phyloP scores from a whole-genome alignment of 37 sponge, comb jelly and placozoan genomes.

The Mnemiopsis leidyi region DNA sequence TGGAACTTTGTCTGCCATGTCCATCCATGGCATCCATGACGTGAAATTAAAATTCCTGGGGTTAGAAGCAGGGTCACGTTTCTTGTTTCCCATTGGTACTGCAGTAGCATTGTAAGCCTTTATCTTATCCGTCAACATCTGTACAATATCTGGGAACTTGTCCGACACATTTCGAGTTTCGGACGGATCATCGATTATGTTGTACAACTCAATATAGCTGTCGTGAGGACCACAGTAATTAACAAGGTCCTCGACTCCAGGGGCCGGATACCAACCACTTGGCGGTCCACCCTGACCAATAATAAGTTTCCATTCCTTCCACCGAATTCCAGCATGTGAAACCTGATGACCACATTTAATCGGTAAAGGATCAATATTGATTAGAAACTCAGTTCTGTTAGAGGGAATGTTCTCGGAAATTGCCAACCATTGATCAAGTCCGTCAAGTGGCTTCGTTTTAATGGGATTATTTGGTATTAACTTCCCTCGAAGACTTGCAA shows the following conservation, averaged over 20 bases:
- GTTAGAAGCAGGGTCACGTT: slow-evolving; percentile 46
- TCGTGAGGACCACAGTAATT: neutral
- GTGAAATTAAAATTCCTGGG: neutral
- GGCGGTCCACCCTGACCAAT: slow-evolving; percentile 47
- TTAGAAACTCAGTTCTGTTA: slow-evolving; percentile 54
- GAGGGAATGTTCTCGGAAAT: neutral
- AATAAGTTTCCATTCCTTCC: slow-evolving; percentile 49
- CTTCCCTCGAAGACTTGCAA: slow-evolving; percentile 29
- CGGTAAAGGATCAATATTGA: slow-evolving; percentile 48
- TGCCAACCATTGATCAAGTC: slow-evolving; percentile 57
- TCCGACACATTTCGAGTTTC: slow-evolving; percentile 28
- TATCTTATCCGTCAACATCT: slow-evolving; percentile 43
- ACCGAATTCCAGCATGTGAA: slow-evolving; percentile 14
- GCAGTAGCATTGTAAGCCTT: slow-evolving; percentile 34
- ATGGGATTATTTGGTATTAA: slow-evolving; percentile 24
- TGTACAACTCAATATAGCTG: slow-evolving; percentile 19
- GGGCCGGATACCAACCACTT: slow-evolving; percentile 43
- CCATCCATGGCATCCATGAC: slow-evolving; percentile 63
- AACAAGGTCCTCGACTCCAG: neutral
- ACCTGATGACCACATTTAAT: slow-evolving; percentile 40
- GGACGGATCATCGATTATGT: slow-evolving; percentile 47
- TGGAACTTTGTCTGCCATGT: neutral
- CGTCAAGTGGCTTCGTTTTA: slow-evolving; percentile 31
- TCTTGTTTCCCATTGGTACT: neutral
- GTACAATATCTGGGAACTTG: slow-evolving; percentile 44